Percentiles rank a stretch among this genome's conserved stretches.
Evolutionary conservation across 2,888 invertebrate genomes (phyloP).

Genomic region (Drosophila greeni): DNA sequence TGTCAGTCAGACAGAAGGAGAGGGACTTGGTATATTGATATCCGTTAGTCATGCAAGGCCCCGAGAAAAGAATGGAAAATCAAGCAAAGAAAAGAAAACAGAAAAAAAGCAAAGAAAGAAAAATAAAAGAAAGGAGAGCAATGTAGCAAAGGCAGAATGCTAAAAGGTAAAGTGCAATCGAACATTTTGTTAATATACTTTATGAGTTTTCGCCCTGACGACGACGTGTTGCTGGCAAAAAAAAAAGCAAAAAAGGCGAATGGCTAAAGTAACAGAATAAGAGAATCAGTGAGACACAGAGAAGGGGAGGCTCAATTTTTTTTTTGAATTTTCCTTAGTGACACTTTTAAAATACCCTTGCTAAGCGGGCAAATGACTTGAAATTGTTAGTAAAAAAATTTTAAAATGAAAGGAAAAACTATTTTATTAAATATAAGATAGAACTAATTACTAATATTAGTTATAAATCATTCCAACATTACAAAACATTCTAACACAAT

Average conservation of each 20-base stretch:
- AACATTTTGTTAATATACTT: conserved; percentile 70
- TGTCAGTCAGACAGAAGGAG: conserved; percentile 27
- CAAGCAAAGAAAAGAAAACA: conserved; percentile 8
- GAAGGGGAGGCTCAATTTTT: neutral
- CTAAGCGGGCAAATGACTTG: neutral
- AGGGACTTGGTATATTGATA: conserved; percentile 48
- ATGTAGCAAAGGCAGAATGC: conserved; percentile 33
- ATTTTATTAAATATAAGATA: too few species aligned
- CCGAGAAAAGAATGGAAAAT: conserved; percentile 11
- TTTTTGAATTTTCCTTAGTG: too few species aligned
- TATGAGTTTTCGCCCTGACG: conserved; percentile 60
- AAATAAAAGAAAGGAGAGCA: conserved; percentile 24
- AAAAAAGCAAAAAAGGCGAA: conserved; percentile 3
- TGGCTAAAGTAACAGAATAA: conserved; percentile 17
- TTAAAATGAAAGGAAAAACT: too few species aligned
- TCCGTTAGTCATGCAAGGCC: conserved; percentile 54
- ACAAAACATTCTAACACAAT: too few species aligned
- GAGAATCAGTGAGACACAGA: neutral
- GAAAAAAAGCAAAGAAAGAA: conserved; percentile 3
- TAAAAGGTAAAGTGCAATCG: conserved; percentile 67
- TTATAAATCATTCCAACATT: too few species aligned
- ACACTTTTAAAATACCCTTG: neutral
- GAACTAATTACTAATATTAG: too few species aligned
- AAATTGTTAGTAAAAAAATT: neutral
- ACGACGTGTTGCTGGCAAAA: conserved; percentile 56